These are phyloP conservation scores for Zonitis immaculata DNA, from an alignment of 2,888 invertebrate species.

Conservation along the genomic window DNA sequence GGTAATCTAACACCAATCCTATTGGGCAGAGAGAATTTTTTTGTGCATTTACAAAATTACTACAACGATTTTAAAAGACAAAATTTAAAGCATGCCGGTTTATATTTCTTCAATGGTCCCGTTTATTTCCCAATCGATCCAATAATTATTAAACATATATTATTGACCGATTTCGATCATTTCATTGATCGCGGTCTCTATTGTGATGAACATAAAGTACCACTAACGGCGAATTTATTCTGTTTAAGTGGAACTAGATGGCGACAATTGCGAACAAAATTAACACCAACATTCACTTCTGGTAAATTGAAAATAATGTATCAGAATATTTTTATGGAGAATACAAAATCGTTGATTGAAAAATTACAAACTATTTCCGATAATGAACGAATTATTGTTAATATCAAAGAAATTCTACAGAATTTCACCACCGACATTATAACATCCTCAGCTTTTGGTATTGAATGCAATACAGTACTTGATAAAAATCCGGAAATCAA, in stretches of 20 bases:
- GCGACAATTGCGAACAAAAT: slow-evolving; percentile 21
- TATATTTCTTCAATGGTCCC: slow-evolving; percentile 13
- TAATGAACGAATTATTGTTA: background rate
- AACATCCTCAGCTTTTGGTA: background rate
- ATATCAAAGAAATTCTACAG: background rate
- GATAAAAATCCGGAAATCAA: background rate
- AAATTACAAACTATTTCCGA: background rate
- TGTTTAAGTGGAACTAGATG: slow-evolving; percentile 18
- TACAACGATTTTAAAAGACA: slow-evolving; percentile 10
- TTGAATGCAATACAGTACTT: background rate
- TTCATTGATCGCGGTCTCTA: background rate
- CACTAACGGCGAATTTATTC: background rate
- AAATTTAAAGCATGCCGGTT: slow-evolving; percentile 7
- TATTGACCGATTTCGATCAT: background rate
- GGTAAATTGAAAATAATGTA: slow-evolving; percentile 17
- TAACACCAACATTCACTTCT: slow-evolving; percentile 25
- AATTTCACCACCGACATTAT: background rate
- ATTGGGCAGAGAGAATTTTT: slow-evolving; percentile 7
- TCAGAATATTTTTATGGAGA: background rate
- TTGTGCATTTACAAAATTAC: slow-evolving; percentile 1
- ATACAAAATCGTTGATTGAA: background rate
- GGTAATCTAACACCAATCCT: slow-evolving; percentile 7
- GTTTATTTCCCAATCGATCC: slow-evolving; percentile 9
- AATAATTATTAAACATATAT: background rate
- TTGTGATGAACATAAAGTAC: background rate